Percentiles rank a stretch among this genome's conserved stretches.
Conservation (phyloP, 2,797 vertebrate species). For the Acanthiza pusilla region DNA sequence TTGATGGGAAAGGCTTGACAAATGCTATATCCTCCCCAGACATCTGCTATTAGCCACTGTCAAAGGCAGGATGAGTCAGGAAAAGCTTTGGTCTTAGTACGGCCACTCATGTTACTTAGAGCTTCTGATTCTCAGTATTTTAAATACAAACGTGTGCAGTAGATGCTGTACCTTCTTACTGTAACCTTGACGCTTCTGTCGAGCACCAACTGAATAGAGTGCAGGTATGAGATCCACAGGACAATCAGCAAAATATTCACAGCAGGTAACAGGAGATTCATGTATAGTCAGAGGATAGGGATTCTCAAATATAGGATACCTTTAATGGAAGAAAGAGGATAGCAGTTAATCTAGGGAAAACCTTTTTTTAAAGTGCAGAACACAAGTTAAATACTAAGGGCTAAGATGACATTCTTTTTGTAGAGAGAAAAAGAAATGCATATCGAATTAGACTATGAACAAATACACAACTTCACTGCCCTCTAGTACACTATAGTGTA, state of each 20-base stretch:
- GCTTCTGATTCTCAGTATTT: neutral
- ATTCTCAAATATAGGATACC: constrained; percentile 99
- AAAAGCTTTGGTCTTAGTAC: neutral
- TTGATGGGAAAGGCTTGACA: neutral
- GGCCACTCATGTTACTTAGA: neutral
- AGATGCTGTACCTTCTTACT: constrained; percentile 90
- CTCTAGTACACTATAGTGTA: neutral
- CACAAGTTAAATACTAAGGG: neutral
- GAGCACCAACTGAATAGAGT: constrained; percentile 95
- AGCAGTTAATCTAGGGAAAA: neutral
- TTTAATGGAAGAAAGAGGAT: constrained; percentile 60
- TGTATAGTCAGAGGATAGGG: constrained; percentile 97
- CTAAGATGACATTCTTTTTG: fast-evolving
- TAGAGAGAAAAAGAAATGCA: neutral
- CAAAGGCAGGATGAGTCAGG: neutral
- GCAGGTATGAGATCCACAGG: constrained; percentile 97
- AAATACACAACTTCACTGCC: neutral
- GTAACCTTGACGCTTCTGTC: constrained; percentile 98
- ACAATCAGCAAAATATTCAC: constrained; percentile 97
- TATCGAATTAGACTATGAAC: neutral
- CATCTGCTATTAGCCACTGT: neutral
- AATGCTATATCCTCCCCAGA: neutral
- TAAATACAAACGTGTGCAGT: neutral
- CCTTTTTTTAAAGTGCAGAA: neutral
- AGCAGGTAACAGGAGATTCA: constrained; percentile 97